These are phyloP conservation scores for Hyles vespertilio DNA, from an alignment of 1,140 invertebrate species.

Conservation along the genomic window DNA sequence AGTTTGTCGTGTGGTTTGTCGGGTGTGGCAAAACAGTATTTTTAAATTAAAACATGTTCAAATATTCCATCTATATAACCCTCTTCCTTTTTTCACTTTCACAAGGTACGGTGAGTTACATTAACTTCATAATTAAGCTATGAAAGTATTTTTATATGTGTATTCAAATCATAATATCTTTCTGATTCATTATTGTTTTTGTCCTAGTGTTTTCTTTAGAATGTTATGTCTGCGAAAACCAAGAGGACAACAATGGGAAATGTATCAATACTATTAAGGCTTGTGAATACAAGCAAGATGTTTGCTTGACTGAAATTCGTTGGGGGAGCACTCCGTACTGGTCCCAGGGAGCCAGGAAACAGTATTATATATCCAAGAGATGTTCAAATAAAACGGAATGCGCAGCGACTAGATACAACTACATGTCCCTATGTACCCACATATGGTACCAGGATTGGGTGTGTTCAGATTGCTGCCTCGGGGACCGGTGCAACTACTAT, in stretches of 20 bases:
- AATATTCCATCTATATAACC: too few relatives aligned
- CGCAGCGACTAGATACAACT: conserved; percentile 79
- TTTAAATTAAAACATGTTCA: too few relatives aligned
- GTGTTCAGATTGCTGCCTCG: conserved; percentile 97
- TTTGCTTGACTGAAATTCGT: conserved; percentile 91
- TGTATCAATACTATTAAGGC: conserved; percentile 94
- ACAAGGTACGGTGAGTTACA: too few relatives aligned
- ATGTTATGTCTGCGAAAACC: conserved; percentile 95
- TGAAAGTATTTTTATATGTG: too few relatives aligned
- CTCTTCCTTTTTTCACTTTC: too few relatives aligned
- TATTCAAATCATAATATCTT: neutral
- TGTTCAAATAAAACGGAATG: conserved; percentile 91
- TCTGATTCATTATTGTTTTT: conserved; percentile 20
- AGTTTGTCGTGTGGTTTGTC: too few relatives aligned
- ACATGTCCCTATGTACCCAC: conserved; percentile 90
- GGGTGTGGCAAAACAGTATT: too few relatives aligned
- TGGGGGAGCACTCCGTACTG: conserved; percentile 97
- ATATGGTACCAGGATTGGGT: conserved; percentile 99
- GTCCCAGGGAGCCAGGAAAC: conserved; percentile 93
- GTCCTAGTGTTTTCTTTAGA: conserved; percentile 83
- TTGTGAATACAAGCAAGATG: conserved; percentile 91
- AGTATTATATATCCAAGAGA: conserved; percentile 94
- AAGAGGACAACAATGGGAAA: conserved; percentile 95
- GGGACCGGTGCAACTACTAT: conserved; percentile 97
- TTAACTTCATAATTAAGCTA: too few relatives aligned